Percentiles rank a stretch among this genome's conserved stretches.
phyloP scores from a whole-genome alignment of 2,888 invertebrate genomes.

The Phyllotreta striolata region DNA sequence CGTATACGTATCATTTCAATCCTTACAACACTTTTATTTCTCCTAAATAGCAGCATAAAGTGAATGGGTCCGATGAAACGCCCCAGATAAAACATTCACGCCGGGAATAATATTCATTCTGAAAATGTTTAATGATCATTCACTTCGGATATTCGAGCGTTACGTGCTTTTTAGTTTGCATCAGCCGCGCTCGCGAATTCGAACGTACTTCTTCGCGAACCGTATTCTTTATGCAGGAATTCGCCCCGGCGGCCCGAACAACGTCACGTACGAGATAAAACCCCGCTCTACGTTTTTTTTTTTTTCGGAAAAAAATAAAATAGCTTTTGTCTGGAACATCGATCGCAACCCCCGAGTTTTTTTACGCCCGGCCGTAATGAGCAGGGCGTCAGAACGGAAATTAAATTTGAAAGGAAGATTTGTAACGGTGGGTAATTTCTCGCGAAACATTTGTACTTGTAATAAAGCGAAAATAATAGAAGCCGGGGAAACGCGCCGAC shows the following conservation, averaged over 20 bases:
- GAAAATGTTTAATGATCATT: conserved; percentile 27
- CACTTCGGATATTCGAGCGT: conserved; percentile 16
- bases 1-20: no score
- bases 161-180: conserved; percentile 25
- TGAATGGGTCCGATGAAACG: no score
- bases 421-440: no score
- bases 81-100: background rate
- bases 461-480: no score
- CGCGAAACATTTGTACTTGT: no score
- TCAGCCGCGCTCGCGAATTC: conserved; percentile 19
- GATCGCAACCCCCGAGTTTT: conserved; percentile 22
- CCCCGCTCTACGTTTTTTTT: conserved; percentile 28
- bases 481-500: no score
- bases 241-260: conserved; percentile 21
- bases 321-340: conserved; percentile 32
- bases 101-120: conserved; percentile 14
- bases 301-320: conserved; percentile 29
- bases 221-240: conserved; percentile 31
- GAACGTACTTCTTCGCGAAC: conserved; percentile 19
- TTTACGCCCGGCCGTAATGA: conserved; percentile 25
- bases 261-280: conserved; percentile 33
- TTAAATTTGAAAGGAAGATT: background rate
- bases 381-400: conserved; percentile 19
- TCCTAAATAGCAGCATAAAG: no score
- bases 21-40: no score